phyloP scores from a whole-genome alignment of 1,140 invertebrate genomes.

The Brevipalpus yothersi region DNA sequence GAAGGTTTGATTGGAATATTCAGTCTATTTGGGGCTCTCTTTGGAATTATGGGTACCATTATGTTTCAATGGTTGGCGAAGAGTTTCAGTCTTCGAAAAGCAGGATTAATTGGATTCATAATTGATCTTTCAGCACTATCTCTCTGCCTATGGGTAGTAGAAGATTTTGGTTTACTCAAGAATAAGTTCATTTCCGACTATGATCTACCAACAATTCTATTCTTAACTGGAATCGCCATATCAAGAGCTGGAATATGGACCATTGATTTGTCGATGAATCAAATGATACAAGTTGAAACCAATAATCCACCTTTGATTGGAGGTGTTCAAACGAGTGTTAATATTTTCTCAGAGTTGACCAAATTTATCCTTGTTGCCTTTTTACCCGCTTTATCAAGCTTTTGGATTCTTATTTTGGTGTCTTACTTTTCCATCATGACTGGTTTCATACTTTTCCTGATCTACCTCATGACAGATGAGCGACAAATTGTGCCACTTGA shows the following conservation, averaged over 20 bases:
- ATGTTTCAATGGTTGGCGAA: neutral
- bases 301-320: neutral
- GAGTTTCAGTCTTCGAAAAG: neutral
- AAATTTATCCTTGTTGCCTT: neutral
- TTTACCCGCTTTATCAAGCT: neutral
- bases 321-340: neutral
- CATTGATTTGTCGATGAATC: slow-evolving; percentile 29
- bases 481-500: neutral
- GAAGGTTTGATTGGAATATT: neutral
- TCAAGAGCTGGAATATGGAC: slow-evolving; percentile 25
- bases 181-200: neutral
- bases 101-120: neutral
- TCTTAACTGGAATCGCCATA: neutral
- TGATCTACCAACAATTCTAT: neutral
- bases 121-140: neutral
- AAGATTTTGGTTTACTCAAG: neutral
- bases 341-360: neutral
- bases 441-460: neutral
- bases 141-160: neutral
- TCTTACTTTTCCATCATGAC: neutral
- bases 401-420: neutral
- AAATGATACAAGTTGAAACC: slow-evolving; percentile 25
- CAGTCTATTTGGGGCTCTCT: neutral
- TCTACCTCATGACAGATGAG: neutral
- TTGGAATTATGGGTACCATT: neutral